These are phyloP conservation scores for Nephrotoma flavescens DNA, from an alignment of 2,888 invertebrate species.

Conservation along the genomic window DNA sequence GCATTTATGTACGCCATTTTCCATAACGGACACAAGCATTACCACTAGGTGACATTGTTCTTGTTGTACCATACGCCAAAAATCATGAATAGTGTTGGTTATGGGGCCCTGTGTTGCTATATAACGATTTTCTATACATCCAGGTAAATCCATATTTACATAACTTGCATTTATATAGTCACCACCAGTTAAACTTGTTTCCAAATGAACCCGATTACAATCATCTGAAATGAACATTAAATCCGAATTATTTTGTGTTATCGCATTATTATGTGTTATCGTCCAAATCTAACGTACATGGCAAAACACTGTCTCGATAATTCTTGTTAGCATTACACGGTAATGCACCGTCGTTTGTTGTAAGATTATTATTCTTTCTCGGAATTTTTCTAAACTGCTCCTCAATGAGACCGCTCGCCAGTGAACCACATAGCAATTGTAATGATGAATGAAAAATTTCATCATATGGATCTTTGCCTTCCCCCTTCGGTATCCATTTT, in stretches of 20 bases:
- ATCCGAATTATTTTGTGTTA: not conserved
- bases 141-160: conserved; percentile 95
- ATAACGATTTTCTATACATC: conserved; percentile 85
- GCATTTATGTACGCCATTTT: conserved; percentile 87
- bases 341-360: conserved; percentile 65
- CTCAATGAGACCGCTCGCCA: conserved; percentile 83
- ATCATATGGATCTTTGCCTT: conserved; percentile 14
- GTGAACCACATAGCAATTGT: conserved; percentile 68
- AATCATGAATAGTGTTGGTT: conserved; percentile 81
- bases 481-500: conserved; percentile 26
- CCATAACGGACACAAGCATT: conserved; percentile 92
- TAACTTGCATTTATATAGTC: conserved; percentile 98
- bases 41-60: conserved; percentile 87
- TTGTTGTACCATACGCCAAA: conserved; percentile 93
- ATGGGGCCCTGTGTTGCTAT: conserved; percentile 97
- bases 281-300: conserved; percentile 46
- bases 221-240: conserved; percentile 51
- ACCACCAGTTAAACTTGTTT: conserved; percentile 48
- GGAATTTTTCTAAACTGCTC: conserved; percentile 88
- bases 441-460: conserved; percentile 54
- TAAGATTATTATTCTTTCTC: conserved; percentile 74
- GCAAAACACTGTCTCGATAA: conserved; percentile 90
- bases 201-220: conserved; percentile 75
- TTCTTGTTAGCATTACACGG: conserved; percentile 82
- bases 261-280: not conserved